Evolutionary conservation across 2,888 invertebrate genomes (phyloP), one percentile per base, ranked within the genome.

Genomic region (Sipha maydis): DNA sequence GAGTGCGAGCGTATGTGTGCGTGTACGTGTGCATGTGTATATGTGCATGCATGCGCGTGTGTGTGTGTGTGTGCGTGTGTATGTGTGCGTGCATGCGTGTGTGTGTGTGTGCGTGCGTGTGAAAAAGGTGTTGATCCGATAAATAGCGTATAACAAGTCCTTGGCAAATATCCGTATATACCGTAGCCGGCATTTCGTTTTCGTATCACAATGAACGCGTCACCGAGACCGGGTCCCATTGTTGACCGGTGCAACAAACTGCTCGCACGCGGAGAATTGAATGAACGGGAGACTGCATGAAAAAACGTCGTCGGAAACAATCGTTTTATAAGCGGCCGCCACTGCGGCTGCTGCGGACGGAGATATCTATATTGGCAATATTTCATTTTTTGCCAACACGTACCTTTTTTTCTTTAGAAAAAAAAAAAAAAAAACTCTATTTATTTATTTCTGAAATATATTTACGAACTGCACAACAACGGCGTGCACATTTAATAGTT

Each of bases 51-150:
- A 4, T 25, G 21, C 8, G n/a, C 5, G 28, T 71, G 71, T 25
- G 71, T 28, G 71, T 69, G 14, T 25, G n/a, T 69, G 14, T 69
- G 69, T 69, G 69, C 11, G 56, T 56, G 56, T 56, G 11, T 56
- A 14, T 56, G 7, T 7, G 38, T 41, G 8, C 11, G 41, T 11
- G 8, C 11, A 8, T 41, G 8, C 7, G 41, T 41, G 7, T 11
- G 41, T 48, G 11, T 14, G 48, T 14, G 61, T 82, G 67, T 31
- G 48, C 21, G 31, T 11, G 31, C 28, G 76, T 38, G 85, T 85
- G 85, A 73, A 73, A 56, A 34, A 85, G 69, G 78, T 78, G 85
- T 85, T 85, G 54, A 78, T 85, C 78, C 54, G 85, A 85, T 85
- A 85, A 85, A 78, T 85, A 78, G 78, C 85, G 17, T 78, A 85